These are phyloP conservation scores for Apodemia hepburni DNA, from an alignment of 2,888 invertebrate genomes.

Conservation along the genomic window DNA sequence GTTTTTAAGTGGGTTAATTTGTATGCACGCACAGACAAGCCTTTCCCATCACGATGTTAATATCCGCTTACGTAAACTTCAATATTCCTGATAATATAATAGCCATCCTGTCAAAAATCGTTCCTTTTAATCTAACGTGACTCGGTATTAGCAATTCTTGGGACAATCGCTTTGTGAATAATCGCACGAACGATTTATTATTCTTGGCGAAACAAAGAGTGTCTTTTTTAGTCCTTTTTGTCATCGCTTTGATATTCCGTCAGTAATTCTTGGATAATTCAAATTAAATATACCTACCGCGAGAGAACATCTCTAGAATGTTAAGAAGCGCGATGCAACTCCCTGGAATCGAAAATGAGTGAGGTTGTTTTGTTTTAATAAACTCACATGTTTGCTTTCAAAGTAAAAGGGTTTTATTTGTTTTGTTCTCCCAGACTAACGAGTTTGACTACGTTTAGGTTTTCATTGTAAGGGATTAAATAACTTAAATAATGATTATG, in stretches of 20 bases:
- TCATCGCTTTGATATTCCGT: conserved; percentile 68
- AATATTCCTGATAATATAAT: conserved; percentile 59
- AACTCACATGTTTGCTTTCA: conserved; percentile 65
- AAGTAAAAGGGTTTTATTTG: conserved; percentile 65
- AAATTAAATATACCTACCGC: conserved; percentile 75
- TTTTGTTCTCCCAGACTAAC: conserved; percentile 44
- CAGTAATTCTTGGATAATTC: conserved; percentile 71
- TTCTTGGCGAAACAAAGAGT: conserved; percentile 56
- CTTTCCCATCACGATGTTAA: conserved; percentile 72
- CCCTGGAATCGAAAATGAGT: conserved; percentile 67
- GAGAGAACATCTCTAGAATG: conserved; percentile 56
- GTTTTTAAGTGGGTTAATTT: conserved; percentile 61
- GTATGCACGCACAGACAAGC: conserved; percentile 56
- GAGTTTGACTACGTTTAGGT: conserved; percentile 30
- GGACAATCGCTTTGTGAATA: conserved; percentile 34
- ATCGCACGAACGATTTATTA: conserved; percentile 56
- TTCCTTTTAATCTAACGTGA: conserved; percentile 68
- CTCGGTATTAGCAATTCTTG: conserved; percentile 50
- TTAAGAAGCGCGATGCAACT: conserved; percentile 42
- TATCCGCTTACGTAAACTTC: conserved; percentile 67
- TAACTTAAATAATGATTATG: not conserved
- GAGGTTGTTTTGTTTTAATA: conserved; percentile 69
- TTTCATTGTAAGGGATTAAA: not conserved
- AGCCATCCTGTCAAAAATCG: conserved; percentile 70
- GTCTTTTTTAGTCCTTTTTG: conserved; percentile 56